A percentile compares a stretch with the other conserved stretches of the same genome.
phyloP scores from a whole-genome alignment of 2,113 vertebrate species.

The Rattus norvegicus region GRCr8 NC_086022.1:58617001-58617500 shows the following conservation, averaged over 20 bases:
- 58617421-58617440: background rate
- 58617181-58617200: background rate
- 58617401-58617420: background rate
- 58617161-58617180: background rate
- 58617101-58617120: background rate
- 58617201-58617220: background rate
- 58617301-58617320: background rate
- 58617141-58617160: background rate
- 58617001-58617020: background rate
- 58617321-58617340: background rate
- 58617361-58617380: background rate
- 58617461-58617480: background rate
- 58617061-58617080: background rate
- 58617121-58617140: background rate
- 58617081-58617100: background rate
- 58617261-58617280: background rate
- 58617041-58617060: background rate
- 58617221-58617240: background rate
- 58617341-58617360: background rate
- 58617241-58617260: conserved; percentile 48
- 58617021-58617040: background rate
- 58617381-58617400: background rate
- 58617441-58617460: background rate
- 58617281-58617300: background rate
- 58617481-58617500: background rate